Percentiles rank a stretch among this genome's conserved stretches.
phyloP scores from a whole-genome alignment of 1,140 invertebrate genomes.

The Octopus bimaculoides region DNA sequence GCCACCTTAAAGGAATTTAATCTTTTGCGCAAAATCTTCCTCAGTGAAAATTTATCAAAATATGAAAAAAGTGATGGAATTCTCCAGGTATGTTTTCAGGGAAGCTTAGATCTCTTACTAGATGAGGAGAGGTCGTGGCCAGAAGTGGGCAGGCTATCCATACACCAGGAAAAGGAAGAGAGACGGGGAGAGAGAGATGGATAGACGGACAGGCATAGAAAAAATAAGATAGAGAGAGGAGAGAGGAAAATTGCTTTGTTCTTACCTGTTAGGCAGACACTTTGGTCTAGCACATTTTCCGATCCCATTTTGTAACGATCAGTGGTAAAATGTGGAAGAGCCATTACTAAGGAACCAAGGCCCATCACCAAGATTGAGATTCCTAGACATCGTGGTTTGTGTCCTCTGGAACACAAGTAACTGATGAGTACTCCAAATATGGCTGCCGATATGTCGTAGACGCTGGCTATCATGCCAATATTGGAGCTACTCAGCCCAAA shows the following conservation, averaged over 20 bases:
- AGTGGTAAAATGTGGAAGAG: slow-evolving; percentile 82
- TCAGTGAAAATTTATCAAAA: no score
- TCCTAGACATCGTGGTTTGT: slow-evolving; percentile 69
- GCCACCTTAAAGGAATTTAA: no score
- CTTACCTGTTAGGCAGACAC: background rate
- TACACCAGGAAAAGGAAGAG: no score
- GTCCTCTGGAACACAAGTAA: slow-evolving; percentile 66
- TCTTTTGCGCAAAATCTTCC: no score
- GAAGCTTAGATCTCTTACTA: no score
- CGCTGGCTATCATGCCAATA: slow-evolving; percentile 73
- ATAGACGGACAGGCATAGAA: no score
- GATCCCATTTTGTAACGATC: slow-evolving; percentile 26
- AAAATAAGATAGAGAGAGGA: no score
- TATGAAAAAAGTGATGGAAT: no score
- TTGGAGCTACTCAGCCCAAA: slow-evolving; percentile 72
- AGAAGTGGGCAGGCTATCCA: no score
- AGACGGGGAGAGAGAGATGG: no score
- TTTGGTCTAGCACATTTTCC: slow-evolving; percentile 10
- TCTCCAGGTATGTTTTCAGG: no score
- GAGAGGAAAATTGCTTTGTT: background rate
- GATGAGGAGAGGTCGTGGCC: no score
- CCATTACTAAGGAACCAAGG: slow-evolving; percentile 78
- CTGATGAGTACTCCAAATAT: slow-evolving; percentile 76
- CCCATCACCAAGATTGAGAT: slow-evolving; percentile 77
- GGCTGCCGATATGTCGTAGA: slow-evolving; percentile 76